Percentiles rank a stretch among this genome's conserved stretches.
Conservation (phyloP, 2,113 vertebrate genomes). For the Eudyptes chrysolophus region DNA sequence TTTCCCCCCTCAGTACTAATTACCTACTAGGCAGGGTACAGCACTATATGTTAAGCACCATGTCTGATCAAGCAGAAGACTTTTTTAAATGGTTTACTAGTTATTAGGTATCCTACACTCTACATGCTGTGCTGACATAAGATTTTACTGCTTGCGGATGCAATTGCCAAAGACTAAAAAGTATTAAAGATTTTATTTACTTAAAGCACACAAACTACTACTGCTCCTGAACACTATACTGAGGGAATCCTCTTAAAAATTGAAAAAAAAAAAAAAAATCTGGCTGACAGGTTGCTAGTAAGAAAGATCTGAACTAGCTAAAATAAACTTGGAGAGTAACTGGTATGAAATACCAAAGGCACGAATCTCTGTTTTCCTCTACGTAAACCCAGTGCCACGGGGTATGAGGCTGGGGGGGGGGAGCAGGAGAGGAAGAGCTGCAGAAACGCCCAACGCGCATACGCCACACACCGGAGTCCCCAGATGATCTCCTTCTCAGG, state of each 20-base stretch:
- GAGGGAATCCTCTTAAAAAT: neutral
- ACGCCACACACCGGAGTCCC: rapidly evolving
- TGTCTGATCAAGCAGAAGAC: constrained; percentile 24
- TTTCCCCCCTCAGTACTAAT: neutral
- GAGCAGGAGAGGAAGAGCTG: neutral
- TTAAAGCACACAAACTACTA: neutral
- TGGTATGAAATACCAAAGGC: neutral
- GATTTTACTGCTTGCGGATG: constrained; percentile 32
- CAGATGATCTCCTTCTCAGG: neutral
- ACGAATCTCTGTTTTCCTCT: neutral
- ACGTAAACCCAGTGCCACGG: neutral
- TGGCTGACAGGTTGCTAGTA: neutral
- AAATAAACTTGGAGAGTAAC: constrained; percentile 1
- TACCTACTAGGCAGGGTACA: neutral
- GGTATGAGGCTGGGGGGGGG: neutral
- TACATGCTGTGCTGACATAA: neutral
- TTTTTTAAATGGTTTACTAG: neutral
- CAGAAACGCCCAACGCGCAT: neutral
- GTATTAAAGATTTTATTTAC: constrained; percentile 52
- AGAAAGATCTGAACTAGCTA: constrained; percentile 9
- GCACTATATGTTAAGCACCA: neutral
- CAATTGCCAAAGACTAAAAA: constrained; percentile 50
- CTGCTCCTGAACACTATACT: neutral
- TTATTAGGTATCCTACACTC: constrained; percentile 12
- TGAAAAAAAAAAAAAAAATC: neutral